phyloP scores from a whole-genome alignment of 2,113 vertebrate species.

The Scomber scombrus region DNA sequence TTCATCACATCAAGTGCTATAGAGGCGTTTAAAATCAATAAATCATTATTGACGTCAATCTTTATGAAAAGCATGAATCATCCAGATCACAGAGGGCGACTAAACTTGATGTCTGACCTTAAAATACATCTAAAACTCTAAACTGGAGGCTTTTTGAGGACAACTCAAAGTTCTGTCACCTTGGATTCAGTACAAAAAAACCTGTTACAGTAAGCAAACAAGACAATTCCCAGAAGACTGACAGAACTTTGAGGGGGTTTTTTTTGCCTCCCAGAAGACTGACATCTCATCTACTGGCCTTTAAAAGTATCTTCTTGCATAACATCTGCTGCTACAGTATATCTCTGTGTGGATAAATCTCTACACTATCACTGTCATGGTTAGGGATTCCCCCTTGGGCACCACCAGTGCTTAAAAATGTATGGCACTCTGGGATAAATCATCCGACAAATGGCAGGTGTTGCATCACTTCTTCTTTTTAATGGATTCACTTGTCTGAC shows the following conservation, averaged over 20 bases:
- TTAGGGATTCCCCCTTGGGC: slow-evolving; percentile 53
- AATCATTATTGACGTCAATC: not conserved
- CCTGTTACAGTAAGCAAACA: slow-evolving; percentile 29
- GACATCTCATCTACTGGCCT: slow-evolving; percentile 42
- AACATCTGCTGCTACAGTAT: slow-evolving; percentile 45
- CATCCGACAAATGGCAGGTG: slow-evolving; percentile 47
- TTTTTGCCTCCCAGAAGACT: slow-evolving; percentile 41
- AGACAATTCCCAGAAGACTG: slow-evolving; percentile 30
- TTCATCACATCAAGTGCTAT: not conserved
- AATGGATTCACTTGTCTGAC: slow-evolving; percentile 55
- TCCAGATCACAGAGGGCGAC: not conserved
- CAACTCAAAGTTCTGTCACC: slow-evolving; percentile 1
- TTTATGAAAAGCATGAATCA: not conserved
- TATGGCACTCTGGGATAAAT: slow-evolving; percentile 40
- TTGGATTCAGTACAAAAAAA: slow-evolving; percentile 25
- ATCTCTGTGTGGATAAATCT: slow-evolving; percentile 49
- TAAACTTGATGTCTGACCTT: not conserved
- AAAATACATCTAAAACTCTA: not conserved
- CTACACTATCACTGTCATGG: slow-evolving; percentile 55
- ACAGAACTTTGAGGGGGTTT: too few species aligned
- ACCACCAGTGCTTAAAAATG: slow-evolving; percentile 34
- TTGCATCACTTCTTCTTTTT: slow-evolving; percentile 62
- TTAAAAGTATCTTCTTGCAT: slow-evolving; percentile 49
- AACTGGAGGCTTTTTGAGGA: not conserved
- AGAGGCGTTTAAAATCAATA: not conserved